Evolutionary conservation across 2,113 vertebrate genomes (phyloP).

Genomic region (Mirza zaza): DNA sequence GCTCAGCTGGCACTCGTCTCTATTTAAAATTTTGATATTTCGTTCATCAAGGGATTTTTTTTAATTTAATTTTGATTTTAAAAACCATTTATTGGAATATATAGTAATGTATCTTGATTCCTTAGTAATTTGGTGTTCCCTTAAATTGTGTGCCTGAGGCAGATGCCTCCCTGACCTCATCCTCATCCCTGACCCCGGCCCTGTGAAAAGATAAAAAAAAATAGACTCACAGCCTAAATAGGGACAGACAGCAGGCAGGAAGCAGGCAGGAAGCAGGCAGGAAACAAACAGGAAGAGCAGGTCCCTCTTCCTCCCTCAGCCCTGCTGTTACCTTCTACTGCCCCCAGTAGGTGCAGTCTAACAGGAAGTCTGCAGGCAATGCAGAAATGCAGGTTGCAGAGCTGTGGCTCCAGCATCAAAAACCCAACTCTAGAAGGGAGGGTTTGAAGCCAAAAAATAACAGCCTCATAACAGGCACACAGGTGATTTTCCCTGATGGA

Average conservation of each 20-base stretch:
- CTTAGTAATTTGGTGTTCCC: neutral
- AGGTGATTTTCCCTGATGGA: neutral
- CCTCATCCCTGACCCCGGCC: neutral
- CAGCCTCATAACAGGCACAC: neutral
- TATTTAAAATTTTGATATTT: neutral
- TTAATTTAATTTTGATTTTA: neutral
- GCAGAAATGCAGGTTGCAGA: neutral
- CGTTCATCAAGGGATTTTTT: neutral
- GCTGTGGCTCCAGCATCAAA: neutral
- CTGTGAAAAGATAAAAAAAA: neutral
- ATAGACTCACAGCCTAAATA: neutral
- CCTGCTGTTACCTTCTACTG: accelerated
- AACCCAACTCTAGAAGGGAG: neutral
- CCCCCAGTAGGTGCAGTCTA: neutral
- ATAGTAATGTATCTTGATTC: neutral
- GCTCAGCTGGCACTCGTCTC: neutral
- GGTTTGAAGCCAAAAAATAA: neutral
- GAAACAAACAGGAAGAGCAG: neutral
- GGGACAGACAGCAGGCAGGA: neutral
- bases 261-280: neutral
- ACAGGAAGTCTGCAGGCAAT: neutral
- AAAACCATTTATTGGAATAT: neutral
- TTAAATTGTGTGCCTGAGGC: neutral
- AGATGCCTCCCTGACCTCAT: neutral
- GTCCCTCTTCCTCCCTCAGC: neutral